Evolutionary conservation across 2,888 invertebrate species (phyloP).

Genomic region (Callosobruchus maculatus): DNA sequence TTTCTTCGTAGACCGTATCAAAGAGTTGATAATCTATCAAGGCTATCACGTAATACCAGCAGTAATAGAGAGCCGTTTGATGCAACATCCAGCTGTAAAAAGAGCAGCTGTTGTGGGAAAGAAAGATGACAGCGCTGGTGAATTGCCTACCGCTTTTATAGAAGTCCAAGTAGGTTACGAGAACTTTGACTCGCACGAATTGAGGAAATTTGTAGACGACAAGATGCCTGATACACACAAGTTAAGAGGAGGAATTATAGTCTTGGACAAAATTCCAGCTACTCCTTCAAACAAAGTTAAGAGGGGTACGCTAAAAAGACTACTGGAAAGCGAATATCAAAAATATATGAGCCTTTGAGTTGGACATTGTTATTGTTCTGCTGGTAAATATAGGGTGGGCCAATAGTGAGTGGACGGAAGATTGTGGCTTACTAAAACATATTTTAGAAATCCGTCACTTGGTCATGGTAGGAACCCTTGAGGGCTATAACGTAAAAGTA

Average conservation of each 20-base stretch:
- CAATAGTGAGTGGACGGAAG: no score
- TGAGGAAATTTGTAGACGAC: constrained; percentile 33
- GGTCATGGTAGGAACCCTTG: no score
- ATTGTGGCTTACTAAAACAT: no score
- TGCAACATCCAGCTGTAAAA: constrained; percentile 36
- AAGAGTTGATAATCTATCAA: constrained; percentile 53
- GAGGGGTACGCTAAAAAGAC: constrained; percentile 7
- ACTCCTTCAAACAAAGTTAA: constrained; percentile 43
- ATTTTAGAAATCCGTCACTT: no score
- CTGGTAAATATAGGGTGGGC: no score
- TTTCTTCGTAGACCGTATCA: constrained; percentile 52
- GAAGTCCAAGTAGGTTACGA: constrained; percentile 18
- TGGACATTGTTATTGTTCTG: no score
- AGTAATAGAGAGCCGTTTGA: constrained; percentile 34
- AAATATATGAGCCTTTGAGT: no score
- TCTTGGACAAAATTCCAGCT: constrained; percentile 33
- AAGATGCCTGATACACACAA: constrained; percentile 36
- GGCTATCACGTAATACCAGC: constrained; percentile 50
- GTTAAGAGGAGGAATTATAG: constrained; percentile 39
- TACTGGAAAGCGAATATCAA: no score
- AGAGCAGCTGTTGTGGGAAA: constrained; percentile 36
- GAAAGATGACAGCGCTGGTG: constrained; percentile 39
- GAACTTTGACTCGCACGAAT: constrained; percentile 27
- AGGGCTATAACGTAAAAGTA: no score
- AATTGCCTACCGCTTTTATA: constrained; percentile 38